Percentiles rank a stretch among this genome's conserved stretches.
Conservation (phyloP, 2,888 invertebrate species). For the Zhengitettix transpicula region DNA sequence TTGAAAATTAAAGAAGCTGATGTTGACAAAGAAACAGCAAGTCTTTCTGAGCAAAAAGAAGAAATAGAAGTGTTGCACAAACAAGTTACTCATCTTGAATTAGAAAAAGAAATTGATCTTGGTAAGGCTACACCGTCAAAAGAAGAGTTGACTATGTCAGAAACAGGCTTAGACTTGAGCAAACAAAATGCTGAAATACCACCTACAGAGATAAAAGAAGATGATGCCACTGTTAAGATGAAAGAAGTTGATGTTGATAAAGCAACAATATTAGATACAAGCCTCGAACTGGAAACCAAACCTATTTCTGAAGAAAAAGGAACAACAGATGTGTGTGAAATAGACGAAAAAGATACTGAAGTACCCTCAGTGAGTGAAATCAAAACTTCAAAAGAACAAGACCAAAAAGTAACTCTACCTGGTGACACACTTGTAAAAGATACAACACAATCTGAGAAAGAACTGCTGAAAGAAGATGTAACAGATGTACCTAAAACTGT, state of each 20-base stretch:
- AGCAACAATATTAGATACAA: neutral
- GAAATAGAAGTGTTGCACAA: no score
- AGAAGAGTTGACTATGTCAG: neutral
- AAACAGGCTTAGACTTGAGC: neutral
- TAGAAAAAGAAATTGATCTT: neutral
- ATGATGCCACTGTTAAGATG: neutral
- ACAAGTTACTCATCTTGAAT: neutral
- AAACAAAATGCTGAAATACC: neutral
- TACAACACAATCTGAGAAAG: neutral
- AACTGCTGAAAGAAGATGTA: neutral
- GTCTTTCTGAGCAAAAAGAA: no score
- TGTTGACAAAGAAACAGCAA: neutral
- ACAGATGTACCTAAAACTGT: neutral
- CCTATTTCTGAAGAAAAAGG: neutral
- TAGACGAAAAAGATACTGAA: neutral
- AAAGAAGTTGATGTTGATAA: neutral
- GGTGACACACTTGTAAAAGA: no score
- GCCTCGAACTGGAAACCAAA: neutral
- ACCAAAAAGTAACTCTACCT: neutral
- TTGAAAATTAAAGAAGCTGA: neutral
- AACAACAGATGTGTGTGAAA: neutral
- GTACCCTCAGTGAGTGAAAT: neutral
- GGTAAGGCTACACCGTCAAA: neutral
- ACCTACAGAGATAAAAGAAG: neutral
- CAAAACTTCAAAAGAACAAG: neutral